Evolutionary conservation across 2,113 vertebrate genomes (phyloP), one percentile per base, ranked within the genome.

Genomic region (Calidris pygmaea): DNA sequence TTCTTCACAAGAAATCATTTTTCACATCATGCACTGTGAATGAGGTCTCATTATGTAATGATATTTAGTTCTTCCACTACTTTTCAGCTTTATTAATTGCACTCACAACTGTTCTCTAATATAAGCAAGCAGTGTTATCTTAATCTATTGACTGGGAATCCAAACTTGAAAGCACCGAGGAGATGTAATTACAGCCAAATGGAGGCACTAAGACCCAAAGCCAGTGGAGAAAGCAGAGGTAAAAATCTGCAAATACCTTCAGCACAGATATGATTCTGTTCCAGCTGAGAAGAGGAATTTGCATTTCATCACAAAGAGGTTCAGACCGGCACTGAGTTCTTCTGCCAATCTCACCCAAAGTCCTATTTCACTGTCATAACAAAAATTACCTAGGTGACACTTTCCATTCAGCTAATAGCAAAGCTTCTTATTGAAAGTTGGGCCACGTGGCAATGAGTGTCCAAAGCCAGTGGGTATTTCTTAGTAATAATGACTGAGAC

Each of bases 21-120:
- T 63, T 96, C 96, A 96, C 81, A 91, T 92, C 63, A 79, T 87
- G 87, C 91, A 76, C 62, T 95, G 77, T 26, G 84, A 95, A 94
- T 59, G 71, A 95, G 84, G 41, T 48, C 91, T 96, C 91, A 85
- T 95, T 89, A 92, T 19, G 19, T 73, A 91, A 80, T n/a, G 56
- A 94, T 92, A 89, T 76, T 94, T 66, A 92, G 90, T 70, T 93
- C 94, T 85, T 82, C 80, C 85, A 82, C 74, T 81, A 52, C 79
- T 94, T 94, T 68, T 72, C 84, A 92, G 87, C 74, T 85, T 90
- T 89, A 94, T 96, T 95, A 96, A 97, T 76, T 85, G 78, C 77
- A 66, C 41, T 92, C 66, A 67, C 70, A 90, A 66, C 39, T 24
- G 26, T 59, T 90, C 58, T 58, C 50, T 68, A 76, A 91, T 8